Base-by-base conservation (phyloP, 53 echinoderm and acorn worm species). In the Luidia sarsii region DNA sequence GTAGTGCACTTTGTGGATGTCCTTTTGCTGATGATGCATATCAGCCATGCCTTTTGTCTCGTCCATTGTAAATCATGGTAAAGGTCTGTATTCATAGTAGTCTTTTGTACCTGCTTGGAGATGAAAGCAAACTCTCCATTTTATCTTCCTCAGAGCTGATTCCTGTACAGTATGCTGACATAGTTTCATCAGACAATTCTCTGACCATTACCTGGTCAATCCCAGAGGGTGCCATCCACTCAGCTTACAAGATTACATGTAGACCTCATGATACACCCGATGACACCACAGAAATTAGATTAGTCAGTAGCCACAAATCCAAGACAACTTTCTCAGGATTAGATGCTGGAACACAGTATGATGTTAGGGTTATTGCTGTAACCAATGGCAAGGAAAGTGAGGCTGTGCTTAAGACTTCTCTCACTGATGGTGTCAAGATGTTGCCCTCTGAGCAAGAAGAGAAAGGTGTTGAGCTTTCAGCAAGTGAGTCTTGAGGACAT, bases 331-430 rank as follows among this genome's bases (percentile, higher is more conserved):
- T 82, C 10, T 36, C 61, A 24, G 87, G 81, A 1, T 62, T 87
- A 13, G 70, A 43, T 43, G 27, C 81, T 29, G 81, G 57, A 31
- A 87, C 69, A 7, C 52, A 70, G 21, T 87, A 87, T 70, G 37
- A 59, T 19, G 68, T 81, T 7, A 55, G 81, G 53, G 51, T 82
- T 15, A 60, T 48, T 34, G 62, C 87, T 14, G 41, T 87, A 2
- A 38, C 55, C 36, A 65, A 65, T 71, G 37, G 61, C 23, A 25
- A 15, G 20, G 49, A 20, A 29, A 87, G 87, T 62, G 71, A 82
- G 64, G 28, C 48, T 43, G 60, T 81, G 25, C 23, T 18, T 11
- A 70, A 70, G 19, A 23, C 70, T 49, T 49, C 33, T 29, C 8
- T 50, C 27, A 70, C 70, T 30, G 33, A 49, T 0, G 31, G 41